Percentiles rank a stretch among this genome's conserved stretches.
These are phyloP conservation scores for Hephaestus fuliginosus DNA, from an alignment of 2,797 vertebrate species.

Conservation along the genomic window DNA sequence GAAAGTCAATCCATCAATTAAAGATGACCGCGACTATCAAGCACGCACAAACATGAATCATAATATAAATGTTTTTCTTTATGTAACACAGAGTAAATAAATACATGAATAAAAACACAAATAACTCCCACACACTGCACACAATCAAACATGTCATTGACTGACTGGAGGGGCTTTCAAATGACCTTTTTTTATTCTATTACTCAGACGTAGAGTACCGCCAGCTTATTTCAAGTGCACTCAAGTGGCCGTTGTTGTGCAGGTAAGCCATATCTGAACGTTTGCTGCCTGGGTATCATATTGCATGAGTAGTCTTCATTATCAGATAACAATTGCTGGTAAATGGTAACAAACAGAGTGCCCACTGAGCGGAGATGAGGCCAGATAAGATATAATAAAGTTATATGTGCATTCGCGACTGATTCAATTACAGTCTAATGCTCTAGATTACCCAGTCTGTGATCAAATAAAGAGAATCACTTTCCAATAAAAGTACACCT, in stretches of 20 bases:
- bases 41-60: slow-evolving; percentile 6
- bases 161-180: slow-evolving; percentile 5
- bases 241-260: slow-evolving; percentile 50
- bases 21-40: background rate
- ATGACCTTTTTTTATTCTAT: slow-evolving; percentile 23
- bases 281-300: slow-evolving; percentile 41
- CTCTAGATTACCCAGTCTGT: slow-evolving; percentile 52
- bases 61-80: slow-evolving; percentile 4
- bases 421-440: slow-evolving; percentile 70
- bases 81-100: slow-evolving; percentile 27
- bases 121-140: background rate
- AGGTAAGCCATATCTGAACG: slow-evolving; percentile 43
- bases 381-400: slow-evolving; percentile 70
- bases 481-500: slow-evolving; percentile 53
- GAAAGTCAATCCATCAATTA: background rate
- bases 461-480: slow-evolving; percentile 67
- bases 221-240: slow-evolving; percentile 36
- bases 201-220: slow-evolving; percentile 25
- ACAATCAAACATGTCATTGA: background rate
- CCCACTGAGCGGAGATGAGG: slow-evolving; percentile 61
- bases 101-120: background rate
- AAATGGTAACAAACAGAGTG: slow-evolving; percentile 77
- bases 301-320: slow-evolving; percentile 71
- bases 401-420: slow-evolving; percentile 61
- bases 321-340: slow-evolving; percentile 74